These are phyloP conservation scores for Elymnias hypermnestra DNA, from an alignment of 1,140 invertebrate species.

Conservation along the genomic window DNA sequence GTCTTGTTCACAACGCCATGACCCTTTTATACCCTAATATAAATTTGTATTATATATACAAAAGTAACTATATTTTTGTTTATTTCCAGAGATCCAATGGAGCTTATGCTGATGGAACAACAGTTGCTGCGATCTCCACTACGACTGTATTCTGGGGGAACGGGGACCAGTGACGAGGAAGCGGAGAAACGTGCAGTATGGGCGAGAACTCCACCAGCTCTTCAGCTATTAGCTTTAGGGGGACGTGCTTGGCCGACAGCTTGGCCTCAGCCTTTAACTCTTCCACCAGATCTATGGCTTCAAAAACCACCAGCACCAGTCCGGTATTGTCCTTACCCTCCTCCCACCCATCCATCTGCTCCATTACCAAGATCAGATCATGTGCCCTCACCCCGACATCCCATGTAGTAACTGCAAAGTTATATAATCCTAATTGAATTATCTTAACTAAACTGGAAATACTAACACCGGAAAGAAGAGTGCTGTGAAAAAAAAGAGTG, in stretches of 20 bases:
- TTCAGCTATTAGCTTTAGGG: slow-evolving; percentile 61
- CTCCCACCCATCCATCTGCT: slow-evolving; percentile 48
- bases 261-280: slow-evolving; percentile 53
- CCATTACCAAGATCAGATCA: slow-evolving; percentile 41
- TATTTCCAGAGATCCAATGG: slow-evolving; percentile 73
- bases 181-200: slow-evolving; percentile 68
- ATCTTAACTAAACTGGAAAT: background rate
- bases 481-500: slow-evolving; percentile 7
- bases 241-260: slow-evolving; percentile 58
- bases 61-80: slow-evolving; percentile 3
- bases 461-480: background rate
- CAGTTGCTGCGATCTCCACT: slow-evolving; percentile 68
- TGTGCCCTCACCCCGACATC: slow-evolving; percentile 48
- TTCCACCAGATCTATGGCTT: slow-evolving; percentile 64
- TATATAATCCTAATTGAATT: no score
- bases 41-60: no score
- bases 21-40: no score
- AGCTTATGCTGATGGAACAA: slow-evolving; percentile 75
- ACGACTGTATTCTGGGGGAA: slow-evolving; percentile 56
- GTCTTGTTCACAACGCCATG: no score
- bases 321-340: slow-evolving; percentile 68
- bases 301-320: slow-evolving; percentile 62
- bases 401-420: no score
- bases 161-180: slow-evolving; percentile 46
- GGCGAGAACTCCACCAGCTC: slow-evolving; percentile 58